Conservation (phyloP, 92 coral and sea anemone genomes). For the Porites lobata region DNA sequence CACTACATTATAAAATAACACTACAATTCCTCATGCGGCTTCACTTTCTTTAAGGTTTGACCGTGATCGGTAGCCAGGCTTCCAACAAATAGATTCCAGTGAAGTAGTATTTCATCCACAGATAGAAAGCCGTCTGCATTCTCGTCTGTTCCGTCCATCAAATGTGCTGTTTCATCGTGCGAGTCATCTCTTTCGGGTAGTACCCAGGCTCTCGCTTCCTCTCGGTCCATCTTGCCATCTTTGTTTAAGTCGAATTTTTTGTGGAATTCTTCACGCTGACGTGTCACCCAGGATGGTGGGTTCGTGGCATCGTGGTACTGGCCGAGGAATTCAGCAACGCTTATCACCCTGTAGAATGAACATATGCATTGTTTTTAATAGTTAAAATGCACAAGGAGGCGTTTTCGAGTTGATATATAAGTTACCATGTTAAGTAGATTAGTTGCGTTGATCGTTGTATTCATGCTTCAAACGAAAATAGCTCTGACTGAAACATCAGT, state of each 20-base stretch:
- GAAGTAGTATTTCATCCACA: constrained; percentile 90
- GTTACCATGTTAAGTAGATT: no score
- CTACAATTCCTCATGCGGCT: constrained; percentile 82
- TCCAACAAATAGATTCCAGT: constrained; percentile 97
- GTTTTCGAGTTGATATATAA: no score
- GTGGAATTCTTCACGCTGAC: constrained; percentile 90
- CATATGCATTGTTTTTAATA: background rate
- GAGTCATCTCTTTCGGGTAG: constrained; percentile 91
- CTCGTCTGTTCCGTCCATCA: constrained; percentile 97
- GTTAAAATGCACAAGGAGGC: no score
- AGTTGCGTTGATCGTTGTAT: no score
- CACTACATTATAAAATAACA: background rate
- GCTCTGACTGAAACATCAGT: no score
- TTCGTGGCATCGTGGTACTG: constrained; percentile 86
- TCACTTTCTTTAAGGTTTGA: constrained; percentile 88
- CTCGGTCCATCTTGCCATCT: constrained; percentile 93
- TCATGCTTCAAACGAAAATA: no score
- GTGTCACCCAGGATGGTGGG: constrained; percentile 94
- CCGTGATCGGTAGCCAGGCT: constrained; percentile 99
- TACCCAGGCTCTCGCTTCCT: constrained; percentile 94
- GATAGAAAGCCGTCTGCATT: constrained; percentile 91
- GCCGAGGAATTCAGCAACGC: constrained; percentile 91
- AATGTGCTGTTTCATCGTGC: constrained; percentile 93
- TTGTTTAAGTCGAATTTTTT: constrained; percentile 87
- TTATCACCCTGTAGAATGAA: constrained; percentile 69